Evolutionary conservation across 2,888 invertebrate species (phyloP), one percentile per base, ranked within the genome.

Genomic region (Tholera decimalis): DNA sequence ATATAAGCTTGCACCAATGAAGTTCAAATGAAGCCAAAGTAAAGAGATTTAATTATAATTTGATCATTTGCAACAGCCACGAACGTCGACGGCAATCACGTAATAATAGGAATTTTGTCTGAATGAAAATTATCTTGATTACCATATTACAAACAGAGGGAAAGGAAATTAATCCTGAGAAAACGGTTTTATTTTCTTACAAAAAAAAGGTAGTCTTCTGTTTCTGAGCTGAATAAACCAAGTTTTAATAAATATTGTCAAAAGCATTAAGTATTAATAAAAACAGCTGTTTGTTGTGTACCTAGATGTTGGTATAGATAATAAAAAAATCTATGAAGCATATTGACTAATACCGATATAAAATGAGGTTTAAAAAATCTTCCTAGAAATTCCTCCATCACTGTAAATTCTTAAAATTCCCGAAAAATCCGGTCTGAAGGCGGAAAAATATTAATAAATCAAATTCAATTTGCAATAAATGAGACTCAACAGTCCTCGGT

Each of bases 91-190:
- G 60, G 64, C 39, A 70, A 70, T 77, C 68, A 80, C 60, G 56
- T 64, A 59, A 67, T 65, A 72, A 68, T 64, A 55, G 44, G 43
- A 54, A 68, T 51, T 50, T 49, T 64, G 53, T 47, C 46, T 43
- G 55, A 68, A 77, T 72, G 53, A 62, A 44, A 80, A 73, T 80
- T 59, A 37, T 35, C 44, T 58, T 77, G 39, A 63, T 77, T 65
- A 47, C 18, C 54, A 65, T 63, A 66, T 35, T 51, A 57, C 39
- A 68, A 62, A 68, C 41, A 68, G 22, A 7, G 30, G 44, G 49
- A 49, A 47, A 26, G 30, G 5, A 41, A 55, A 56, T 53, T 28
- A 26, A 63, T 63, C 9, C 20, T 18, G 43, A 53, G 24, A 60
- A 13, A 28, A 37, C 9, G 13, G 9, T 30, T 51, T 73, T 35